phyloP scores from a whole-genome alignment of 2,888 invertebrate species.

The Pandemis cinnamomeana region DNA sequence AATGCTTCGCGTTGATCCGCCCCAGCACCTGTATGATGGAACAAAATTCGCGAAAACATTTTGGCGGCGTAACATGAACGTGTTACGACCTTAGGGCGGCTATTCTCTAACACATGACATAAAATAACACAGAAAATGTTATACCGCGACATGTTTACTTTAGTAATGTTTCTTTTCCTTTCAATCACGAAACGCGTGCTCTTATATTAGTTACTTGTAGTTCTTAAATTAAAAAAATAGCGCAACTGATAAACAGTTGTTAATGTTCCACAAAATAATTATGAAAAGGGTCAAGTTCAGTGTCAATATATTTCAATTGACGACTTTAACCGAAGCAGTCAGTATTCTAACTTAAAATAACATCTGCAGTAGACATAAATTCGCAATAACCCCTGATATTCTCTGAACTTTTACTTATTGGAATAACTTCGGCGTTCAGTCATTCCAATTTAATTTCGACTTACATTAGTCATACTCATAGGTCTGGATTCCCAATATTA shows the following conservation, averaged over 20 bases:
- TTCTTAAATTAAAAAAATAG: too few species aligned
- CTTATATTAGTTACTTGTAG: too few species aligned
- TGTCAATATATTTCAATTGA: too few species aligned
- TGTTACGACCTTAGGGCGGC: constrained; percentile 63
- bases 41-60: constrained; percentile 68
- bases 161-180: background rate
- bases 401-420: background rate
- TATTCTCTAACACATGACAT: constrained; percentile 51
- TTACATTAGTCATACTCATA: background rate
- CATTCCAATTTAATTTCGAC: background rate
- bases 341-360: too few species aligned
- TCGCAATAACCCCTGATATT: background rate
- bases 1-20: constrained; percentile 53
- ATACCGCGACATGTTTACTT: background rate
- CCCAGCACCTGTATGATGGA: constrained; percentile 65
- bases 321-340: too few species aligned
- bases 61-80: constrained; percentile 65
- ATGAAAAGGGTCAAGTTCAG: too few species aligned
- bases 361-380: background rate
- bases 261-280: too few species aligned
- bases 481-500: background rate
- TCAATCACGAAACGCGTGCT: too few species aligned
- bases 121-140: constrained; percentile 7
- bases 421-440: background rate
- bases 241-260: too few species aligned